Conservation (phyloP, 2,888 invertebrate genomes). For the Spisula subtruncata region DNA sequence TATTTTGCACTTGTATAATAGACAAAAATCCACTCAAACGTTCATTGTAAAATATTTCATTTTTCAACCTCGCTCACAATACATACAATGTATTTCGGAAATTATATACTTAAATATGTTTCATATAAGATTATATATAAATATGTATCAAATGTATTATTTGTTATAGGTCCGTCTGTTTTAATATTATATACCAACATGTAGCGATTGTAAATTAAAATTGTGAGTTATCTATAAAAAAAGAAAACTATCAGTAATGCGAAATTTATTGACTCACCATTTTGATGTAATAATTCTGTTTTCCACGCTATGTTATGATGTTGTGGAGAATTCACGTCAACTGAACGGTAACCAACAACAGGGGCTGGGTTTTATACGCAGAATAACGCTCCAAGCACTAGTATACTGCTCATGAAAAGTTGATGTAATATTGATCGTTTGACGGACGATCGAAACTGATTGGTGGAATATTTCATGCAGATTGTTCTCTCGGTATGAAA, state of each 20-base stretch:
- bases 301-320: conserved; percentile 36
- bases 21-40: too few relatives aligned
- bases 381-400: neutral
- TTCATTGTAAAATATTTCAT: too few relatives aligned
- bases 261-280: conserved; percentile 19
- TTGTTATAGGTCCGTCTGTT: too few relatives aligned
- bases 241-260: neutral
- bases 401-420: conserved; percentile 23
- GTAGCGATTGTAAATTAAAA: too few relatives aligned
- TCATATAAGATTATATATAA: too few relatives aligned
- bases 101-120: too few relatives aligned
- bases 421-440: neutral
- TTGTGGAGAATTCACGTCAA: conserved; percentile 15
- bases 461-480: neutral
- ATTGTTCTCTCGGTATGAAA: neutral
- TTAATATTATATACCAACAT: too few relatives aligned
- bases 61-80: too few relatives aligned
- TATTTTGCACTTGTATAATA: too few relatives aligned
- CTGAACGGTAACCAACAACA: neutral
- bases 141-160: too few relatives aligned
- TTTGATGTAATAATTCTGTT: neutral
- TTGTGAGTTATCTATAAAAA: too few relatives aligned
- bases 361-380: neutral
- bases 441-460: neutral
- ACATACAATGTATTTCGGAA: too few relatives aligned